These are phyloP conservation scores for Ailurus styani DNA, from an alignment of 2,113 vertebrate species.

Conservation along the genomic window DNA sequence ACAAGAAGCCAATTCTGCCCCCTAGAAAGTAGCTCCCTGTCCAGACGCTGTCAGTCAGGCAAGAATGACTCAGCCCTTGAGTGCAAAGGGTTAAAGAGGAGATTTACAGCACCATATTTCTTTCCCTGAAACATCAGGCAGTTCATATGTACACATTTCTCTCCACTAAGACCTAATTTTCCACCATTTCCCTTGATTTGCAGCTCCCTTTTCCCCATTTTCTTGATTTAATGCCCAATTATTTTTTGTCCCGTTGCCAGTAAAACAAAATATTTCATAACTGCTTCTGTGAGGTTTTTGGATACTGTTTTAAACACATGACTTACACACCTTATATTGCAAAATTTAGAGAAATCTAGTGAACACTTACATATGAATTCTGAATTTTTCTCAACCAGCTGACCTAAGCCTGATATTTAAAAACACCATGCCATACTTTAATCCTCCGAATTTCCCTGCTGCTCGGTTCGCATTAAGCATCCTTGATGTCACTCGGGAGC, in stretches of 20 bases:
- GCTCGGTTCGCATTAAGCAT: background rate
- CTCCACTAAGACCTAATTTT: conserved; percentile 85
- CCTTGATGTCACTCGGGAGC: background rate
- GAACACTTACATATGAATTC: conserved; percentile 72
- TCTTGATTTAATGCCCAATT: conserved; percentile 88
- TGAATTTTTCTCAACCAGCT: conserved; percentile 73
- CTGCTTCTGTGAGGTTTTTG: conserved; percentile 76
- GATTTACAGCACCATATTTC: conserved; percentile 72
- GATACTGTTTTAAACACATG: conserved; percentile 78
- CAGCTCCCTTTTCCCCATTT: conserved; percentile 83
- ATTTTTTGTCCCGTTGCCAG: conserved; percentile 87
- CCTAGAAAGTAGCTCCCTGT: background rate
- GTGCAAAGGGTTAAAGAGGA: conserved; percentile 75
- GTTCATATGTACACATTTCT: conserved; percentile 83
- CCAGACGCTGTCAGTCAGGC: background rate
- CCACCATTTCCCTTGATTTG: conserved; percentile 85
- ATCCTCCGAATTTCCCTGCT: background rate
- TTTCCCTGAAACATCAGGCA: conserved; percentile 77
- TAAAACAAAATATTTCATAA: conserved; percentile 87
- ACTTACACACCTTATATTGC: conserved; percentile 74
- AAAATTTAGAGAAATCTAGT: conserved; percentile 76
- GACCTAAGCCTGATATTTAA: conserved; percentile 67
- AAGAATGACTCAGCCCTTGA: background rate
- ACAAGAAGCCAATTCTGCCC: background rate
- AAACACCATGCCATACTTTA: background rate